Evolutionary conservation across 2,113 vertebrate genomes (phyloP).

Genomic region (Athene noctua): DNA sequence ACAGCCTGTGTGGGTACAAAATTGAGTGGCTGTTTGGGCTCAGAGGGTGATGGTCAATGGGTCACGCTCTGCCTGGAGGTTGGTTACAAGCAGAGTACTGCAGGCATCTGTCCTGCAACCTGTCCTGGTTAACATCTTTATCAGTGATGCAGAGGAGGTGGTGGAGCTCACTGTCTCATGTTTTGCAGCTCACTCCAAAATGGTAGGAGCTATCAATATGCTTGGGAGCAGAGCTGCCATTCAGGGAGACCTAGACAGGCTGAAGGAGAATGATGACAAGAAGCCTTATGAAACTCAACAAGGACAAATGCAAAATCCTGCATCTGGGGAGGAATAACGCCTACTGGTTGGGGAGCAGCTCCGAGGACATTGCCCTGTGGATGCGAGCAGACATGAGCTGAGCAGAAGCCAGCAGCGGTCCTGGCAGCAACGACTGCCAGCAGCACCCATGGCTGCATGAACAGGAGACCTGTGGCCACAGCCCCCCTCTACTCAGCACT

Average conservation of each 20-base stretch:
- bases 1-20: not conserved
- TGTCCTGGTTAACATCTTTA: not conserved
- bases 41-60: not conserved
- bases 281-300: not conserved
- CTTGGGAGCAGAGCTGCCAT: not conserved
- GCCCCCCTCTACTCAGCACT: not conserved
- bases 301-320: not conserved
- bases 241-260: not conserved
- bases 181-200: not conserved
- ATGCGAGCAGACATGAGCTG: not conserved
- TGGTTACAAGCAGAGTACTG: not conserved
- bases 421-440: not conserved
- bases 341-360: not conserved
- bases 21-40: not conserved
- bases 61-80: not conserved
- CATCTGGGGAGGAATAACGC: not conserved
- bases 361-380: not conserved
- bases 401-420: not conserved
- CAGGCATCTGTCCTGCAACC: not conserved
- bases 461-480: not conserved
- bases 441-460: rapidly evolving
- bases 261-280: not conserved
- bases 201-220: not conserved
- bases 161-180: not conserved
- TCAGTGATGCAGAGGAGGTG: not conserved